These are phyloP conservation scores for Scaptomyza flava DNA, from an alignment of 2,888 invertebrate genomes.

Conservation along the genomic window DNA sequence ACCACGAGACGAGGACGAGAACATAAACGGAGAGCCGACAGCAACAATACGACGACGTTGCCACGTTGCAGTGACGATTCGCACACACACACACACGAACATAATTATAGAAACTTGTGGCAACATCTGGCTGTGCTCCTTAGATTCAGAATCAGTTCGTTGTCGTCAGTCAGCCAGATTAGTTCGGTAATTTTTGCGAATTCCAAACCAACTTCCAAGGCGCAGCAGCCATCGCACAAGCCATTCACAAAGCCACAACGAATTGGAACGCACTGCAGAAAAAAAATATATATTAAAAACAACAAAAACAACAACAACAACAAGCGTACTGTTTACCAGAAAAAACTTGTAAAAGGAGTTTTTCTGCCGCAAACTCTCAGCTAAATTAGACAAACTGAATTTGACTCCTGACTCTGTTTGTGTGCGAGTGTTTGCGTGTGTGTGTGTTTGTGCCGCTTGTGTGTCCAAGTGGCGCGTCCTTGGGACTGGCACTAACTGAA, in stretches of 20 bases:
- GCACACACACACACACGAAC: constrained; percentile 20
- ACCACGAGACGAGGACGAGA: constrained; percentile 44
- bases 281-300: constrained; percentile 5
- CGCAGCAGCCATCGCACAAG: constrained; percentile 43
- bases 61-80: constrained; percentile 69
- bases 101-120: constrained; percentile 58
- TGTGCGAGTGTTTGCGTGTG: constrained; percentile 20
- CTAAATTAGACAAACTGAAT: constrained; percentile 40
- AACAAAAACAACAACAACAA: constrained; percentile 8
- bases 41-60: constrained; percentile 47
- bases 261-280: constrained; percentile 50
- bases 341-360: background rate
- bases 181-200: constrained; percentile 63
- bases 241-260: constrained; percentile 40
- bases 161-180: constrained; percentile 79
- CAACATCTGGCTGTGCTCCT: constrained; percentile 83
- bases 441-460: constrained; percentile 43
- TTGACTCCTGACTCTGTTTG: constrained; percentile 20
- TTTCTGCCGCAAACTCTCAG: constrained; percentile 10
- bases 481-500: constrained; percentile 51
- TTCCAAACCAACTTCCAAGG: constrained; percentile 47
- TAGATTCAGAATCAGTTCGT: constrained; percentile 79
- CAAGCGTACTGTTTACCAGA: constrained; percentile 11
- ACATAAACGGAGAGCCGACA: constrained; percentile 32
- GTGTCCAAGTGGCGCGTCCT: constrained; percentile 67